Evolutionary conservation across 2,113 vertebrate genomes (phyloP).

Genomic region (Speoplatyrhinus poulsoni): DNA sequence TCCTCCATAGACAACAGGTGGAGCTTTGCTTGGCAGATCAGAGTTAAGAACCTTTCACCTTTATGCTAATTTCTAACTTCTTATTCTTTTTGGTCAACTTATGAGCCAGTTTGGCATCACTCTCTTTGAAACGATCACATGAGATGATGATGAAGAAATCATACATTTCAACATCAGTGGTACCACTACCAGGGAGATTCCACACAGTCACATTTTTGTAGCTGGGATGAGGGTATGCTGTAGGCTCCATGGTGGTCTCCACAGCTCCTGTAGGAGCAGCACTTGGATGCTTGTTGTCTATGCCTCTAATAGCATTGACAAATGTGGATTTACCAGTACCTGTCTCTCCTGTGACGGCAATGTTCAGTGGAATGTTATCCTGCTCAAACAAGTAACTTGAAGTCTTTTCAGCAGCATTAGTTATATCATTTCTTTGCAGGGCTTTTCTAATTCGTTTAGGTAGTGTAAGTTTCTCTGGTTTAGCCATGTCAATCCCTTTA

Average conservation of each 20-base stretch:
- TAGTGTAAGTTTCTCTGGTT: conserved; percentile 13
- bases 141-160: conserved; percentile 78
- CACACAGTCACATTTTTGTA: conserved; percentile 68
- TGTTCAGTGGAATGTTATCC: conserved; percentile 56
- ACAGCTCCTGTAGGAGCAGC: conserved; percentile 71
- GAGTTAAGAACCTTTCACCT: no score
- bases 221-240: conserved; percentile 63
- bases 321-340: conserved; percentile 78
- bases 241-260: conserved; percentile 69
- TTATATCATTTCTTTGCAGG: conserved; percentile 22
- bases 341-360: conserved; percentile 74
- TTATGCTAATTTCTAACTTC: no score
- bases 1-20: no score
- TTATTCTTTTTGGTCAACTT: conserved; percentile 67
- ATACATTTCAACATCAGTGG: no score
- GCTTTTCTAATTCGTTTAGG: conserved; percentile 21
- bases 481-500: conserved; percentile 1
- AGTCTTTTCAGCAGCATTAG: conserved; percentile 29
- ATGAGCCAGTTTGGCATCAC: conserved; percentile 58
- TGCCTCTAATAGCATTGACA: conserved; percentile 72
- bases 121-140: conserved; percentile 65
- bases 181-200: conserved; percentile 77
- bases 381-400: conserved; percentile 36
- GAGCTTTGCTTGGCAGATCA: no score
- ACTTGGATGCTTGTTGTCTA: conserved; percentile 63